These are phyloP conservation scores for Heliconius sara DNA, from an alignment of 2,888 invertebrate species.

Conservation along the genomic window DNA sequence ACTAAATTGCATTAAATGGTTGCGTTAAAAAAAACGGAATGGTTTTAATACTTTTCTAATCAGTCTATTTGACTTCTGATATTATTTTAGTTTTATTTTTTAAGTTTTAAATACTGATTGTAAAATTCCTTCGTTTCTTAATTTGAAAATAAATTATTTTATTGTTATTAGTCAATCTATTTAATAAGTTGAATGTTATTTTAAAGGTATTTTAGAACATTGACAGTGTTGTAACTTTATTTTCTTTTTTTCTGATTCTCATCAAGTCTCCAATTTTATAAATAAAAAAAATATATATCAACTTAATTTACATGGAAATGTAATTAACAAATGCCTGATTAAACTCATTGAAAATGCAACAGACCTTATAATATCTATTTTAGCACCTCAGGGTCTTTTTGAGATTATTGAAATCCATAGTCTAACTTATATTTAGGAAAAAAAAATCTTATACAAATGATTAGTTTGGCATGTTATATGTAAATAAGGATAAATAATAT, in stretches of 20 bases:
- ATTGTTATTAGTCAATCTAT: neutral
- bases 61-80: slow-evolving; percentile 19
- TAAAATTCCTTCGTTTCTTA: neutral
- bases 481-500: slow-evolving; percentile 34
- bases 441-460: slow-evolving; percentile 56
- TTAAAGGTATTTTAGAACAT: neutral
- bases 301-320: slow-evolving; percentile 43
- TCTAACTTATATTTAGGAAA: slow-evolving; percentile 58
- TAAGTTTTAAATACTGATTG: neutral
- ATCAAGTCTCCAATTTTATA: neutral
- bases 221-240: neutral
- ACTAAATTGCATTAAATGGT: slow-evolving; percentile 1
- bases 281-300: neutral
- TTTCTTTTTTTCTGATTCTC: neutral
- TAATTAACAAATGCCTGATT: slow-evolving; percentile 51
- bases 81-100: neutral
- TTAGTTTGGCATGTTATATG: slow-evolving; percentile 55
- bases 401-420: slow-evolving; percentile 66
- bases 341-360: slow-evolving; percentile 51
- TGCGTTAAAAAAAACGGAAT: slow-evolving; percentile 27
- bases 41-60: slow-evolving; percentile 28
- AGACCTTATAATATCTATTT: slow-evolving; percentile 53
- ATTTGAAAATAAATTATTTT: neutral
- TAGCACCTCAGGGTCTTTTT: slow-evolving; percentile 68
- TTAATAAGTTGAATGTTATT: neutral